phyloP scores from a whole-genome alignment of 92 coral and sea anemone genomes.

The Phenganax stokvisi region DNA sequence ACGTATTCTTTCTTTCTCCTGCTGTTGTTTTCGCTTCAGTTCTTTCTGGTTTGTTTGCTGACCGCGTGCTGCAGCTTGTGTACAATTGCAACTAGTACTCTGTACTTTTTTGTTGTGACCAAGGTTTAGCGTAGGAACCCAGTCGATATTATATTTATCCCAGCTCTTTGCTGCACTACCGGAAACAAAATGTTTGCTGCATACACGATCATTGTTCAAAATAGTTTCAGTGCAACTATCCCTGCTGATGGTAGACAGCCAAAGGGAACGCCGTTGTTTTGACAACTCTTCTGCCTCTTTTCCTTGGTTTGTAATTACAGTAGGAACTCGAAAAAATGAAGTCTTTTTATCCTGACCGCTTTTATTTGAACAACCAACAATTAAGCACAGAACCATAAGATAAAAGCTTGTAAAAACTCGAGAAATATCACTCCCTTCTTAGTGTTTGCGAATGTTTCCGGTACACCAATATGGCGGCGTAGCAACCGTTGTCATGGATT shows the following conservation, averaged over 20 bases:
- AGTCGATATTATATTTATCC: conserved; percentile 24
- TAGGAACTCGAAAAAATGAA: conserved; percentile 29
- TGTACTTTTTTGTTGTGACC: conserved; percentile 35
- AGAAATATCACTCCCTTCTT: not conserved
- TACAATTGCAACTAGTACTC: conserved; percentile 1
- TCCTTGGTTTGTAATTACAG: conserved; percentile 36
- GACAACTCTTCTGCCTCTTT: conserved; percentile 29
- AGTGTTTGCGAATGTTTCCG: not conserved
- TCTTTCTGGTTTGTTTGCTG: conserved; percentile 37
- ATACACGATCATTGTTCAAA: conserved; percentile 2
- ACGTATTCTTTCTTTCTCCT: conserved; percentile 8
- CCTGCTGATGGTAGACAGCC: conserved; percentile 35
- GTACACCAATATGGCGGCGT: conserved; percentile 39
- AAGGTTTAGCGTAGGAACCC: conserved; percentile 41
- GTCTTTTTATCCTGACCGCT: not conserved
- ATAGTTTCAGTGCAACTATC: conserved; percentile 6
- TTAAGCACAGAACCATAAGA: not conserved
- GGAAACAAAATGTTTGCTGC: conserved; percentile 11
- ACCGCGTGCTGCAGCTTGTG: conserved; percentile 17
- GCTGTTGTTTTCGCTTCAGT: conserved; percentile 21
- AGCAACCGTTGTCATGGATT: conserved; percentile 5
- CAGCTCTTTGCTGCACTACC: conserved; percentile 8
- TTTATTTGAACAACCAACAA: conserved; percentile 13
- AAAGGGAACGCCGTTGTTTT: conserved; percentile 15
- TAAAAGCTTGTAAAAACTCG: not conserved